These are phyloP conservation scores for Plusia festucae DNA, from an alignment of 2,888 invertebrate species.

Conservation along the genomic window DNA sequence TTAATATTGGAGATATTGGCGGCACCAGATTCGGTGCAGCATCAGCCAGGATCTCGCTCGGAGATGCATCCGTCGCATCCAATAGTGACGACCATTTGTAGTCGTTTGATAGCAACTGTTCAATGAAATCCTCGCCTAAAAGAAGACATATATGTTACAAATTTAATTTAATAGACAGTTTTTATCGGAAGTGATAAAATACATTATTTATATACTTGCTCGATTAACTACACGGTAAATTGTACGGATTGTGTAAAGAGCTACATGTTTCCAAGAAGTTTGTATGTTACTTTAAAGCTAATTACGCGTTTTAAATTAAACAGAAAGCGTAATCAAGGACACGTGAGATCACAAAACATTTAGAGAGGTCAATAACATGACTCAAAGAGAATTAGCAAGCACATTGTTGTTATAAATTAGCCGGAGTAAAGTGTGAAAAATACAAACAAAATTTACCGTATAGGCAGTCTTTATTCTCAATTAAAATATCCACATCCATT, in stretches of 20 bases:
- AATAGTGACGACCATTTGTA: conserved; percentile 83
- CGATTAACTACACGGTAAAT: conserved; percentile 12
- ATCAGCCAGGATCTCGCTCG: conserved; percentile 86
- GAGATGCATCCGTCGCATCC: conserved; percentile 83
- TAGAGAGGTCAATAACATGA: conserved; percentile 71
- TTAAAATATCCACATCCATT: conserved; percentile 86
- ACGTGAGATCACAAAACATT: conserved; percentile 59
- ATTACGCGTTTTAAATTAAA: conserved; percentile 45
- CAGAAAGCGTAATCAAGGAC: conserved; percentile 74
- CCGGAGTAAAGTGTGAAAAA: conserved; percentile 57
- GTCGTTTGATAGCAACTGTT: conserved; percentile 80
- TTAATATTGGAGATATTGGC: conserved; percentile 79
- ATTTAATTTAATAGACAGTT: conserved; percentile 17
- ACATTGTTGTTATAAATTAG: conserved; percentile 69
- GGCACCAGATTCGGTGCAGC: conserved; percentile 80
- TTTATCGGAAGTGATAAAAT: conserved; percentile 34
- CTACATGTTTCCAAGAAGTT: conserved; percentile 13
- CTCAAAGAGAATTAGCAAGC: conserved; percentile 49
- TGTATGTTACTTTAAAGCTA: conserved; percentile 28
- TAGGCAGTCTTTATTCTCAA: conserved; percentile 78
- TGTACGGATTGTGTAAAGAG: not conserved
- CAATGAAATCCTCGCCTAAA: conserved; percentile 83
- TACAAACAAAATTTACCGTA: conserved; percentile 73
- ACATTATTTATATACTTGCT: conserved; percentile 20
- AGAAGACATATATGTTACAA: conserved; percentile 40